These are phyloP conservation scores for Crotalus tigris DNA, from an alignment of 2,113 vertebrate genomes.

Conservation along the genomic window DNA sequence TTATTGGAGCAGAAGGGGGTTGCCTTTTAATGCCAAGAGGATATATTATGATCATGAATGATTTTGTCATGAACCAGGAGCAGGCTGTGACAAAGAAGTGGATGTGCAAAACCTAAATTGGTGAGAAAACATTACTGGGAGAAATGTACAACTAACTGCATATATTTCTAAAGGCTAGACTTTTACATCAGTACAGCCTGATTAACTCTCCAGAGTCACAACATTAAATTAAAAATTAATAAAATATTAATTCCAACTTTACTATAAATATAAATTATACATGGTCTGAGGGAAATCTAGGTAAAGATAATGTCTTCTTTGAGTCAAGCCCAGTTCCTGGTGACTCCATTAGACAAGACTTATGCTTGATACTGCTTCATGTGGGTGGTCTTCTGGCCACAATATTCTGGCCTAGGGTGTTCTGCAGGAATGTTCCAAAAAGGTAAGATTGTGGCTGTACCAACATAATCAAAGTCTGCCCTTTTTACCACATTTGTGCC, in stretches of 20 bases:
- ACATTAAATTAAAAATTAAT: constrained; percentile 1
- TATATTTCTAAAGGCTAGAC: neutral
- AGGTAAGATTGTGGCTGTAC: neutral
- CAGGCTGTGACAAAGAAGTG: neutral
- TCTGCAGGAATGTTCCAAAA: neutral
- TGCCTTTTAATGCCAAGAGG: neutral
- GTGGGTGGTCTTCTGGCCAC: neutral
- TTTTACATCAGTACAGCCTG: neutral
- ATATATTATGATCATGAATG: neutral
- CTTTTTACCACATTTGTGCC: neutral
- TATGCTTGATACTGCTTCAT: neutral
- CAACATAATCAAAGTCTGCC: neutral
- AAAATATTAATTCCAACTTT: constrained; percentile 33
- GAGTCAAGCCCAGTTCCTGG: neutral
- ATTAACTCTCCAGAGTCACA: constrained; percentile 3
- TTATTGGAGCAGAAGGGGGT: neutral
- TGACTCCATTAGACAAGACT: neutral
- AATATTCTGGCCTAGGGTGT: neutral
- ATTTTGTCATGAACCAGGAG: neutral
- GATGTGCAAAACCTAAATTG: neutral
- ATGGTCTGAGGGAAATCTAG: neutral
- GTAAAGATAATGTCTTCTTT: neutral
- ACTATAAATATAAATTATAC: neutral
- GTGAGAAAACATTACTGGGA: neutral
- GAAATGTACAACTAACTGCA: neutral